These are phyloP conservation scores for Ciconia maguari DNA, from an alignment of 2,113 vertebrate genomes.

Conservation along the genomic window DNA sequence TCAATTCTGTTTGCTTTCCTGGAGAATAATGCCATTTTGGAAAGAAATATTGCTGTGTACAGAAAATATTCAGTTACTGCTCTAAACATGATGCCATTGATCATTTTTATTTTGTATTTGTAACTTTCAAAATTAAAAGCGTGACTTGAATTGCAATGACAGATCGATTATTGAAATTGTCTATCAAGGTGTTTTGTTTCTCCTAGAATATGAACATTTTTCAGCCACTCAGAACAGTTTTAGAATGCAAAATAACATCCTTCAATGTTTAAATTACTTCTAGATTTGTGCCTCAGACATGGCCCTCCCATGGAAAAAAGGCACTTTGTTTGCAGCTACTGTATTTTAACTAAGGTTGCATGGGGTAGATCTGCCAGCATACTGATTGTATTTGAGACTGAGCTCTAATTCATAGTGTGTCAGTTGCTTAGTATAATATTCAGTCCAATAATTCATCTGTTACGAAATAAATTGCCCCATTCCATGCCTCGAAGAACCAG, in stretches of 20 bases:
- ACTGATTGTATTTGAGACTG: conserved; percentile 58
- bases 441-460: conserved; percentile 39
- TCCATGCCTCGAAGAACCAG: conserved; percentile 67
- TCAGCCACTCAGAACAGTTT: conserved; percentile 65
- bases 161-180: conserved; percentile 75
- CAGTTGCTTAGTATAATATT: conserved; percentile 51
- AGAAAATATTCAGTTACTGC: conserved; percentile 70
- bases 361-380: conserved; percentile 71
- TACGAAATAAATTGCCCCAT: conserved; percentile 55
- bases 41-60: conserved; percentile 72
- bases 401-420: conserved; percentile 54
- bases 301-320: conserved; percentile 64
- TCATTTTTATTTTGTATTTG: conserved; percentile 76
- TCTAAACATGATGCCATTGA: conserved; percentile 76
- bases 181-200: conserved; percentile 73
- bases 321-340: conserved; percentile 76
- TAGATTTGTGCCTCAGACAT: conserved; percentile 64
- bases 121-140: conserved; percentile 77
- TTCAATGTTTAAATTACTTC: conserved; percentile 62
- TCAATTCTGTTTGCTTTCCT: conserved; percentile 70
- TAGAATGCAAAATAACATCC: conserved; percentile 60
- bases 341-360: conserved; percentile 66
- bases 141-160: conserved; percentile 82
- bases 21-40: conserved; percentile 72
- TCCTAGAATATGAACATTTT: conserved; percentile 61